Percentiles rank a stretch among this genome's conserved stretches.
phyloP scores from a whole-genome alignment of 2,797 vertebrate species.

The Phataginus tetradactyla region DNA sequence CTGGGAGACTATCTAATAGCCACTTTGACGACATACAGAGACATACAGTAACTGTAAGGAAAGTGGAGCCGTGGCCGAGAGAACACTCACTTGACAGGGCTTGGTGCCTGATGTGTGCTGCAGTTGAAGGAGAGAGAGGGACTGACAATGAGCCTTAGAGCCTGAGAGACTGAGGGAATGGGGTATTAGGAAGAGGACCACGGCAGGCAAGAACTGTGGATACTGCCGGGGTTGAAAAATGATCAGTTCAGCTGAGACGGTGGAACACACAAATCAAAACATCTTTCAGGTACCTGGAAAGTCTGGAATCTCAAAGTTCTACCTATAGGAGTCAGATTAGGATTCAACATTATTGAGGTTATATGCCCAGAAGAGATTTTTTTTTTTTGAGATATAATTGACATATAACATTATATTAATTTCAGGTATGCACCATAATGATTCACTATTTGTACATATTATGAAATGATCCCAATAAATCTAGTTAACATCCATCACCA shows the following conservation, averaged over 20 bases:
- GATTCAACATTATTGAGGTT: neutral
- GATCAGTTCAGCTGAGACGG: neutral
- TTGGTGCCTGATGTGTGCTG: neutral
- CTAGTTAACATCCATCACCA: neutral
- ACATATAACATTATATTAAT: neutral
- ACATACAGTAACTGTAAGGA: neutral
- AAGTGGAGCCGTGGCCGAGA: accelerated
- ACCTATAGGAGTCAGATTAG: neutral
- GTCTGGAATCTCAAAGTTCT: neutral
- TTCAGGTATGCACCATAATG: neutral
- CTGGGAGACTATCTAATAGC: neutral
- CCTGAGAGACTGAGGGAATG: neutral
- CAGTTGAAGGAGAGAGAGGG: neutral
- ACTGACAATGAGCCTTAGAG: neutral
- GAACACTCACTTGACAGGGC: neutral
- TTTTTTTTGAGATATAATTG: neutral
- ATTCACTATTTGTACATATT: neutral
- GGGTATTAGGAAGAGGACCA: neutral
- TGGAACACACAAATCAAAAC: neutral
- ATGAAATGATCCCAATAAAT: neutral
- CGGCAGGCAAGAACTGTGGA: neutral
- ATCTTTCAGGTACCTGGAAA: neutral
- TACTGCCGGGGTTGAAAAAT: neutral
- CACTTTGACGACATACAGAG: neutral
- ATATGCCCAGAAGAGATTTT: neutral